Evolutionary conservation across 2,797 vertebrate species (phyloP).

Genomic region (Jordanella pulchra): DNA sequence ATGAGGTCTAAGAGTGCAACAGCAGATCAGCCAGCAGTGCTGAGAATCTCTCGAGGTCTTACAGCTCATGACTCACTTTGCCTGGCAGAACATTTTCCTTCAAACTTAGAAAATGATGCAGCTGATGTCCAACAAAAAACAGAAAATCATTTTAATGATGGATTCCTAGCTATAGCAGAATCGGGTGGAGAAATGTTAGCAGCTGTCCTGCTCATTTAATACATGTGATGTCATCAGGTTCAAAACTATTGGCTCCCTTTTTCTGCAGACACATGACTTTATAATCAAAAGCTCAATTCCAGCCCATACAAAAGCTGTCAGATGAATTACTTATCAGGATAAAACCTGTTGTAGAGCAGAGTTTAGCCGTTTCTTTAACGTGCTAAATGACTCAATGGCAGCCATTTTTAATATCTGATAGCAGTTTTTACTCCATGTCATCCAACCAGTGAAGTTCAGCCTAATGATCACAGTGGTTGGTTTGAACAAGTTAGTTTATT

Average conservation of each 20-base stretch:
- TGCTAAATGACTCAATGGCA: too few species aligned
- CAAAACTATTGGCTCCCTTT: neutral
- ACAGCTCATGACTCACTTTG: slow-evolving; percentile 31
- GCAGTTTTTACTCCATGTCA: too few species aligned
- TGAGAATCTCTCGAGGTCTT: slow-evolving; percentile 28
- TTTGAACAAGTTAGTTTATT: too few species aligned
- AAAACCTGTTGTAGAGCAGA: too few species aligned
- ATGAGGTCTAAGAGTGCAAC: slow-evolving; percentile 52
- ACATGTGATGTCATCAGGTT: neutral
- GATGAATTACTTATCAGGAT: too few species aligned
- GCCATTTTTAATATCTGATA: too few species aligned
- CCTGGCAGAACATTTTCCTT: slow-evolving; percentile 32
- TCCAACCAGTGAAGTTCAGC: too few species aligned
- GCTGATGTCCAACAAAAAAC: slow-evolving; percentile 8
- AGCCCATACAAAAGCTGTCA: too few species aligned
- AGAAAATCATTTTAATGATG: neutral
- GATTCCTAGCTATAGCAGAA: neutral
- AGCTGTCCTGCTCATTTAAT: neutral
- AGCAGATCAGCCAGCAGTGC: slow-evolving; percentile 15
- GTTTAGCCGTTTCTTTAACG: too few species aligned
- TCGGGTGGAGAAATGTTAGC: neutral
- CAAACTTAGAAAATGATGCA: slow-evolving; percentile 5
- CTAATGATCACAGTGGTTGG: too few species aligned
- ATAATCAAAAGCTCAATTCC: neutral
- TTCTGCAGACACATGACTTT: neutral